phyloP scores from a whole-genome alignment of 1,140 invertebrate genomes.

The Drosophila saltans region DNA sequence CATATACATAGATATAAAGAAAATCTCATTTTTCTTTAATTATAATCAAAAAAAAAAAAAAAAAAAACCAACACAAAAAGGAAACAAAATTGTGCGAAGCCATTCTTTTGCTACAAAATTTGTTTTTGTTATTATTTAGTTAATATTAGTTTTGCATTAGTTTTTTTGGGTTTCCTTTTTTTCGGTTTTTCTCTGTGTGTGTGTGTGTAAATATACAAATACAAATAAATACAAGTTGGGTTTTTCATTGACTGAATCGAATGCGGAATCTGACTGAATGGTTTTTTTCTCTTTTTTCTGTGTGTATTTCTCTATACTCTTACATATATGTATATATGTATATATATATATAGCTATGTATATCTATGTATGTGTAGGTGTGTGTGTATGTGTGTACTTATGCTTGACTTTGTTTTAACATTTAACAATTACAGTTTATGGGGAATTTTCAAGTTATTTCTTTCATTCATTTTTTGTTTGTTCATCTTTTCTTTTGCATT shows the following conservation, averaged over 20 bases:
- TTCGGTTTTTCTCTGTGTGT: constrained; percentile 2
- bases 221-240: constrained; percentile 77
- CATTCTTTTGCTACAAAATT: constrained; percentile 28
- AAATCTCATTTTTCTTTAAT: background rate
- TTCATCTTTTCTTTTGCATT: constrained; percentile 30
- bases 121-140: constrained; percentile 26
- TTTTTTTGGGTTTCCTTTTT: constrained; percentile 12
- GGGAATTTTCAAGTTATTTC: background rate
- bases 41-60: constrained; percentile 25
- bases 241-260: constrained; percentile 36
- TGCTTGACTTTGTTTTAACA: constrained; percentile 58
- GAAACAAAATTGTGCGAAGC: constrained; percentile 60
- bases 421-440: constrained; percentile 66
- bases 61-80: constrained; percentile 33
- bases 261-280: constrained; percentile 15
- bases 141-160: constrained; percentile 1
- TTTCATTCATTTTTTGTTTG: constrained; percentile 25
- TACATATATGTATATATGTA: constrained; percentile 45
- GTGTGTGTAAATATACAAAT: constrained; percentile 73
- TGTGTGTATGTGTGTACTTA: constrained; percentile 50
- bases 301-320: constrained; percentile 46
- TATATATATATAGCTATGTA: constrained; percentile 39
- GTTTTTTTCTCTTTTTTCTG: background rate
- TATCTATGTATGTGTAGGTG: constrained; percentile 47
- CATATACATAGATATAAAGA: background rate